Evolutionary conservation across 2,113 vertebrate species (phyloP), one percentile per base, ranked within the genome.

Genomic region (Hystrix brachyura): DNA sequence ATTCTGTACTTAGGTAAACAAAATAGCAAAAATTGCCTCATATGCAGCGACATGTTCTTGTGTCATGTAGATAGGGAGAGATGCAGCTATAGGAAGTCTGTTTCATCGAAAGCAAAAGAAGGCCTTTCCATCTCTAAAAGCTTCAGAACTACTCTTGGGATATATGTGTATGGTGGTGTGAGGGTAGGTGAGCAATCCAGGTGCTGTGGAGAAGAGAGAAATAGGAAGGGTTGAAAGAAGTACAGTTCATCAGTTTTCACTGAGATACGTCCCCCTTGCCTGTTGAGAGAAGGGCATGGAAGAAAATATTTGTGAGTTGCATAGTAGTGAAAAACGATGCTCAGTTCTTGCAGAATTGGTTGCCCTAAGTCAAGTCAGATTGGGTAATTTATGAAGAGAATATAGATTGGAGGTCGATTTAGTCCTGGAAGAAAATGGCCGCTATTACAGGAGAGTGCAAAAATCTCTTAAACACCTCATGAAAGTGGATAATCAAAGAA

Each of bases 1-100:
- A 76, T 27, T 78, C 27, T 82, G 29, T 72, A 51, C 80, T 90
- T 85, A 92, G 55, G 13, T 60, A 51, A 85, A 93, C 62, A 95
- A 90, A 84, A 59, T 38, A 69, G 11, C 8, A 55, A 71, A 92
- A 82, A 48, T 57, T 60, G 25, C 59, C 59, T 76, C 25, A 55
- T 62, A 90, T 81, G 92, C 81, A 81, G 48, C 48, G 60, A 12
- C 14, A n/a, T 48, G 46, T 32, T 96, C 19, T 79, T 94, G 2
- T 74, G 90, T 85, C 46, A 53, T n/a, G 92, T 76, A 71, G 18
- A 80, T 15, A 79, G 46, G 2, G 87, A 43, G 27, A 48, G 21
- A 86, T 0, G 0, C 14, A 51, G 15, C 18, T 67, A 2, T 12
- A 10, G 67, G 8, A 69, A 91, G 2, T 60, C 25, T 65, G n/a